Evolutionary conservation across 2,113 vertebrate genomes (phyloP).

Genomic region (Erpornis zantholeuca): DNA sequence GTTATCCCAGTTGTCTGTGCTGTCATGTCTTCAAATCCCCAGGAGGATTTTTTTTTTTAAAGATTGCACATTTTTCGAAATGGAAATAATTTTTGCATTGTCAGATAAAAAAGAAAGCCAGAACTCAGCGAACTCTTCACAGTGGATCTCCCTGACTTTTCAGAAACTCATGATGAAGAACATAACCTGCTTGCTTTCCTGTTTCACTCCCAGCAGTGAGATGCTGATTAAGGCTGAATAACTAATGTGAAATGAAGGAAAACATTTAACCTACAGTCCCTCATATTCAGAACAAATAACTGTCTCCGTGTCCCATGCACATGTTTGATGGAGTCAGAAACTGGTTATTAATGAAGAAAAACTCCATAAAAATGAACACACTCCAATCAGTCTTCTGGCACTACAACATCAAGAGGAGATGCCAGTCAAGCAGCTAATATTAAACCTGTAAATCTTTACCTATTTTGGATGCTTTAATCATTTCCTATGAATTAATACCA

Average conservation of each 20-base stretch:
- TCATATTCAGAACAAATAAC: conserved; percentile 1
- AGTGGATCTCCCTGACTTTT: neutral
- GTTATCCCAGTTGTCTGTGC: neutral
- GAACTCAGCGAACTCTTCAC: neutral
- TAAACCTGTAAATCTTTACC: conserved; percentile 52
- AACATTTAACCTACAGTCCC: neutral
- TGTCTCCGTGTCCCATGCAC: neutral
- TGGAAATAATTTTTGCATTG: neutral
- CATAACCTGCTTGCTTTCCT: neutral
- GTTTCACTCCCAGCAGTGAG: neutral
- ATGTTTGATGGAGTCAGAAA: conserved; percentile 1
- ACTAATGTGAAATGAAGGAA: conserved; percentile 12
- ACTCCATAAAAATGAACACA: conserved; percentile 18
- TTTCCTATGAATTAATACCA: conserved; percentile 54
- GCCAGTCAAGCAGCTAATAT: conserved; percentile 58
- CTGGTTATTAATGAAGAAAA: conserved; percentile 44
- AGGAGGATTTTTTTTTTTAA: neutral
- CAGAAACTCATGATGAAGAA: neutral
- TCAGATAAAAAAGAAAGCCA: neutral
- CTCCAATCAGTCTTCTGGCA: conserved; percentile 24
- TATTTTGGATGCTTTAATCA: conserved; percentile 52
- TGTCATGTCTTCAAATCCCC: neutral
- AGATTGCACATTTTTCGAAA: neutral
- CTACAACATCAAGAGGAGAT: neutral
- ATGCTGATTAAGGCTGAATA: neutral